Conservation (phyloP, 2,888 invertebrate species). For the Catonia carolina region DNA sequence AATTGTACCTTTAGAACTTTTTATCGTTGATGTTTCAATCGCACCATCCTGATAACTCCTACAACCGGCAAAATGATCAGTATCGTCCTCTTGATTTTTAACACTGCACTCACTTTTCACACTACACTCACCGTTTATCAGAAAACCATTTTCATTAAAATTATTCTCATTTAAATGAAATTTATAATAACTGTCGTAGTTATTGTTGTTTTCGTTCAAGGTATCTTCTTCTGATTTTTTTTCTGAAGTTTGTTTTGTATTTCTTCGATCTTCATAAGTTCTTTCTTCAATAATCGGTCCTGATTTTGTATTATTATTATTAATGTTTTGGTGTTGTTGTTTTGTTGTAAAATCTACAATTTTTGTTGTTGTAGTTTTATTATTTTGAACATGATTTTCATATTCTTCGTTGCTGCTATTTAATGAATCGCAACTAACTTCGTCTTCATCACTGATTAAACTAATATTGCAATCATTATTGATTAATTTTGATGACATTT, state of each 20-base stretch:
- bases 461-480: conserved; percentile 33
- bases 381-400: too few relatives aligned
- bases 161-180: conserved; percentile 74
- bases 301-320: background rate
- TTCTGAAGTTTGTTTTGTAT: background rate
- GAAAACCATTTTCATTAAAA: conserved; percentile 34
- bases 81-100: conserved; percentile 40
- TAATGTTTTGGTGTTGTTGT: background rate
- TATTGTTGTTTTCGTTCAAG: background rate
- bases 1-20: conserved; percentile 87
- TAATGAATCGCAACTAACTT: conserved; percentile 66
- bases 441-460: conserved; percentile 49
- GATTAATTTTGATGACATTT: conserved; percentile 21
- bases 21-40: conserved; percentile 67
- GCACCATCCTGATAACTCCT: conserved; percentile 57
- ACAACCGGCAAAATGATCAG: conserved; percentile 65
- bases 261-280: conserved; percentile 57
- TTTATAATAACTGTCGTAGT: conserved; percentile 48
- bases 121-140: too few relatives aligned
- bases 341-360: conserved; percentile 17
- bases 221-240: too few relatives aligned
- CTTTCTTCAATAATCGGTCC: conserved; percentile 46
- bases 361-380: conserved; percentile 17
- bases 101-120: too few relatives aligned
- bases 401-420: conserved; percentile 60